phyloP scores from a whole-genome alignment of 2,888 invertebrate genomes.

The Sarcophaga caerulescens region DNA sequence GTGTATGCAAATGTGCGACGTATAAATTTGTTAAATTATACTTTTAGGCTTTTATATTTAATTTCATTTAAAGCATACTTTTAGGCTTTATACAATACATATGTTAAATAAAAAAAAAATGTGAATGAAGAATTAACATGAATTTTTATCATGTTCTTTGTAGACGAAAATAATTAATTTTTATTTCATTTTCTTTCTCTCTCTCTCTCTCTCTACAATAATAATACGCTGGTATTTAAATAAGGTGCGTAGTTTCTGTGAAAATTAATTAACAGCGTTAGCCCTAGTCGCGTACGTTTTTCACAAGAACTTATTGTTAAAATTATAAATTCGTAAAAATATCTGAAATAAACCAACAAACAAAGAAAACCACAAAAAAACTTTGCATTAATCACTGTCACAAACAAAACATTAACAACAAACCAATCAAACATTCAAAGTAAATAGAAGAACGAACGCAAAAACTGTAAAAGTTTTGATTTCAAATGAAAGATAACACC shows the following conservation, averaged over 20 bases:
- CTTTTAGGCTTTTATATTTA: slow-evolving; percentile 33
- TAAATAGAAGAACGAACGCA: not conserved
- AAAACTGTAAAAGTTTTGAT: slow-evolving; percentile 23
- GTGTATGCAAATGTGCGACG: too few species aligned
- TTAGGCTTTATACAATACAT: not conserved
- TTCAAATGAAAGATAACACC: slow-evolving; percentile 41
- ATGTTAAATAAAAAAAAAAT: too few species aligned
- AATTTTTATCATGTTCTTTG: not conserved
- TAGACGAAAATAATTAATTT: not conserved
- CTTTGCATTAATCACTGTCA: slow-evolving; percentile 56
- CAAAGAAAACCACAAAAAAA: not conserved
- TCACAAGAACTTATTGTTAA: too few species aligned
- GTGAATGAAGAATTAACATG: too few species aligned
- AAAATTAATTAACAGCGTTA: slow-evolving; percentile 27
- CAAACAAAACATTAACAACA: slow-evolving; percentile 37
- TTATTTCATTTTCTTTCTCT: not conserved
- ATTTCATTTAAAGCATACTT: slow-evolving; percentile 26
- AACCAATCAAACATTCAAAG: not conserved
- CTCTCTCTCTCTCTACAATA: too few species aligned
- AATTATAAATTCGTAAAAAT: too few species aligned
- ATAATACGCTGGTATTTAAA: not conserved
- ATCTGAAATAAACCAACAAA: too few species aligned
- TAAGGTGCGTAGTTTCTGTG: slow-evolving; percentile 42
- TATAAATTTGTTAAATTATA: slow-evolving; percentile 9
- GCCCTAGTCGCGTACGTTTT: too few species aligned